These are phyloP conservation scores for Tyrophagus putrescentiae DNA, from an alignment of 1,140 invertebrate species.

Conservation along the genomic window DNA sequence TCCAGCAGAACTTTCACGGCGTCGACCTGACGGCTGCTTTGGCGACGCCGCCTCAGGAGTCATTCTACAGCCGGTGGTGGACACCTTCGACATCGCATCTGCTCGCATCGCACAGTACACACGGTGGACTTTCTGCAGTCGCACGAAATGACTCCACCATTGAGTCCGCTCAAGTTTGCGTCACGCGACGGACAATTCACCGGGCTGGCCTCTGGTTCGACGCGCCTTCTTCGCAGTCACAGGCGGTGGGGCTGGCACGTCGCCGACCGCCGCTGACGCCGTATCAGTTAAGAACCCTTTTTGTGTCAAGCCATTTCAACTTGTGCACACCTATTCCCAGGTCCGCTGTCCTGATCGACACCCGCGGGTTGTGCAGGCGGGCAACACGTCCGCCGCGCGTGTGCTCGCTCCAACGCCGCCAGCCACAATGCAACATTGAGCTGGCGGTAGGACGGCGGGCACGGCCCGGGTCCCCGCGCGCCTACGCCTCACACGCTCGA, in stretches of 20 bases:
- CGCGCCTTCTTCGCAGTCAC: constrained; percentile 75
- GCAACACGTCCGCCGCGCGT: constrained; percentile 74
- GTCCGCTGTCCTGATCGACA: constrained; percentile 86
- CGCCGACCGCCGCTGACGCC: constrained; percentile 97
- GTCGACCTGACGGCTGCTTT: constrained; percentile 81
- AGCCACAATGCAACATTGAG: constrained; percentile 97
- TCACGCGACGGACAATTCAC: constrained; percentile 83
- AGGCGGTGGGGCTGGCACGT: constrained; percentile 90
- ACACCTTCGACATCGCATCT: constrained; percentile 98
- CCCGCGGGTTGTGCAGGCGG: constrained; percentile 85
- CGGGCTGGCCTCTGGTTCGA: constrained; percentile 99
- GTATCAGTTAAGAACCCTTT: constrained; percentile 44
- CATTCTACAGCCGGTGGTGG: constrained; percentile 98
- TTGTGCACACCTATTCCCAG: constrained; percentile 40
- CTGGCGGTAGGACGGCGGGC: constrained; percentile 61
- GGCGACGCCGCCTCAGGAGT: constrained; percentile 87
- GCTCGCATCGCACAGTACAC: constrained; percentile 83
- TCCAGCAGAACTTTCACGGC: constrained; percentile 93
- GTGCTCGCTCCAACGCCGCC: too few species aligned
- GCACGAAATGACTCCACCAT: constrained; percentile 85
- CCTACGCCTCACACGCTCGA: constrained; percentile 69
- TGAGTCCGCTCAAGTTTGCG: constrained; percentile 83
- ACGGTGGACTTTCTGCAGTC: constrained; percentile 88
- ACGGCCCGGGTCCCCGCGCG: constrained; percentile 49
- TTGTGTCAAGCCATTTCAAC: neutral